Conservation (phyloP, 2,888 invertebrate species). For the Mimas tiliae region DNA sequence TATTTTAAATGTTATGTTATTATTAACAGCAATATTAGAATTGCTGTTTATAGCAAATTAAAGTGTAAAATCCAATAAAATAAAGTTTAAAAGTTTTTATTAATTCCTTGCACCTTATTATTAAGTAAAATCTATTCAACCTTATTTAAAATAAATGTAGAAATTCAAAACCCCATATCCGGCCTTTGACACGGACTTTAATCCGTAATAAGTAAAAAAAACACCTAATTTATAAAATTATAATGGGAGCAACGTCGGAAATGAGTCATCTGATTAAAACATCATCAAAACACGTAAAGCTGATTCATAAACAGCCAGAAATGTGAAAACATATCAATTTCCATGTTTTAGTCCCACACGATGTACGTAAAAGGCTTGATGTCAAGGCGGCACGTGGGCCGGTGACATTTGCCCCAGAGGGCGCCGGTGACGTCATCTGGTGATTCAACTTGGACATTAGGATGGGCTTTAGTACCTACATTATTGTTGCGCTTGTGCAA, state of each 20-base stretch:
- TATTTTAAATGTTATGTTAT: too few relatives aligned
- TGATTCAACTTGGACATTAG: constrained; percentile 50
- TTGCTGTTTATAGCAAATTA: too few relatives aligned
- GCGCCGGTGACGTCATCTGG: constrained; percentile 64
- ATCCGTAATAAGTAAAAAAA: too few relatives aligned
- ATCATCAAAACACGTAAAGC: constrained; percentile 8
- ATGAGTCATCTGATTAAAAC: constrained; percentile 11
- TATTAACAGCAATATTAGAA: too few relatives aligned
- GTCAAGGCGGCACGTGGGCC: constrained; percentile 66
- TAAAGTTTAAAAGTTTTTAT: too few relatives aligned
- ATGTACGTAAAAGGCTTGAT: constrained; percentile 54
- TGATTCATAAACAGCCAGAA: constrained; percentile 39
- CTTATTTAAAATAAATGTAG: too few relatives aligned
- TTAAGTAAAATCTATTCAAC: too few relatives aligned
- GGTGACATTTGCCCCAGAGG: constrained; percentile 74
- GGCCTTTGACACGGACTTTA: too few relatives aligned
- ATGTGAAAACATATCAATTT: constrained; percentile 43
- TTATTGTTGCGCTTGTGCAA: constrained; percentile 1
- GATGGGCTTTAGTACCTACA: background rate
- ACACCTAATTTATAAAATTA: too few relatives aligned
- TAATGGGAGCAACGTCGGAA: background rate
- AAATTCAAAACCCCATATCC: too few relatives aligned
- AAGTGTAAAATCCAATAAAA: too few relatives aligned
- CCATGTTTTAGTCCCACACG: constrained; percentile 63
- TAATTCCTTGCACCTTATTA: too few relatives aligned